Evolutionary conservation across 2,797 vertebrate genomes (phyloP).

Genomic region (Propithecus deckenii): DNA sequence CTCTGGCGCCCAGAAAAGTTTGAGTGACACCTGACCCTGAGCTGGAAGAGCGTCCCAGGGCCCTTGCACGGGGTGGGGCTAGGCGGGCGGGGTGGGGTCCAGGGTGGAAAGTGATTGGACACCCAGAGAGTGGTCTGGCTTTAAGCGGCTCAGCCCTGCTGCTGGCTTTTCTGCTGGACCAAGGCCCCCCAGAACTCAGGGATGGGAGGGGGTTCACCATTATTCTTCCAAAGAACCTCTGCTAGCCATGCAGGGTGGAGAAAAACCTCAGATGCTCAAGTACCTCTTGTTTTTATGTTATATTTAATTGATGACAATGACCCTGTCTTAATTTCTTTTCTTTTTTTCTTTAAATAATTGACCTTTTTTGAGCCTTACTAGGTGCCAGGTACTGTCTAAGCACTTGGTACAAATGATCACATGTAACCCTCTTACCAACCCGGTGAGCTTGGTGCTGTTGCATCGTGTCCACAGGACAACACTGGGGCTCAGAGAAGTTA

Average conservation of each 20-base stretch:
- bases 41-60: not conserved
- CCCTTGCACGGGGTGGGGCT: not conserved
- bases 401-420: not conserved
- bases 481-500: not conserved
- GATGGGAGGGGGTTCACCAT: not conserved
- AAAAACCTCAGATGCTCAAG: not conserved
- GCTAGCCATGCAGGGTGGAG: accelerated
- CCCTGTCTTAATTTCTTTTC: not conserved
- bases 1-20: not conserved
- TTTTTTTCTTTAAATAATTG: not conserved
- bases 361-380: not conserved
- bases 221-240: not conserved
- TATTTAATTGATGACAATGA: not conserved
- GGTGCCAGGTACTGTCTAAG: not conserved
- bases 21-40: not conserved
- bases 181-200: not conserved
- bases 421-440: accelerated
- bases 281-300: not conserved
- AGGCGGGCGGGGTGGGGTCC: not conserved
- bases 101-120: not conserved
- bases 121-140: not conserved
- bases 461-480: not conserved
- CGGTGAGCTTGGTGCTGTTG: not conserved
- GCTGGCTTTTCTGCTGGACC: not conserved
- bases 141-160: not conserved